Conservation (phyloP, 2,797 vertebrate species). For the Euphonia xanthogaster region DNA sequence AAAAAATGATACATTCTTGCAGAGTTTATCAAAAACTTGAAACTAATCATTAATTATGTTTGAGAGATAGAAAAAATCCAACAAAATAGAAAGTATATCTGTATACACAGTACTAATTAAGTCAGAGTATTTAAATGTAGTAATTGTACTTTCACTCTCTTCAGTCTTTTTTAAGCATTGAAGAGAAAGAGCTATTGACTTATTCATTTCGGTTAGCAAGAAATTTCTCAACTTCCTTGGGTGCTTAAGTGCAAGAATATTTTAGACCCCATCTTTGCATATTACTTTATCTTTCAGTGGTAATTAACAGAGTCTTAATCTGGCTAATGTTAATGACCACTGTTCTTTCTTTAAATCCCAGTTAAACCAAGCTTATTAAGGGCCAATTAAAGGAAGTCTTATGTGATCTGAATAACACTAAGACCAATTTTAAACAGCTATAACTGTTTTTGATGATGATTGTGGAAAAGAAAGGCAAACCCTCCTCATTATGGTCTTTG, state of each 20-base stretch:
- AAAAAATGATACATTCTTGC: neutral
- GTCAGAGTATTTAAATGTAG: neutral
- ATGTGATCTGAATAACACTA: slow-evolving; percentile 79
- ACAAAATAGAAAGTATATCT: neutral
- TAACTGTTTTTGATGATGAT: slow-evolving; percentile 26
- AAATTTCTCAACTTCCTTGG: slow-evolving; percentile 51
- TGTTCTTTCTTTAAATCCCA: slow-evolving; percentile 83
- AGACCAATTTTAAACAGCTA: slow-evolving; percentile 37
- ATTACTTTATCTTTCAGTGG: slow-evolving; percentile 84
- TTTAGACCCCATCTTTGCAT: slow-evolving; percentile 72
- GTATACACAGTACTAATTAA: neutral
- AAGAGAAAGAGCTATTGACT: slow-evolving; percentile 8
- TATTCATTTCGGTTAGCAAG: slow-evolving; percentile 48
- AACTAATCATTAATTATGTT: neutral
- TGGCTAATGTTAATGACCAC: slow-evolving; percentile 84
- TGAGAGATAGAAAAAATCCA: neutral
- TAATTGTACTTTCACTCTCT: neutral
- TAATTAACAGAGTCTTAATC: slow-evolving; percentile 85
- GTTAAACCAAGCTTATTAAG: slow-evolving; percentile 85
- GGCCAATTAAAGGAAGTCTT: slow-evolving; percentile 81
- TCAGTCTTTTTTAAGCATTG: neutral
- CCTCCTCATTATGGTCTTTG: neutral
- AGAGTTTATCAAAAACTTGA: neutral
- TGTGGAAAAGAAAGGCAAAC: neutral
- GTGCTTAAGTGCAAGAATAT: slow-evolving; percentile 57